Conservation (phyloP, 1,140 invertebrate species). For the Chrysopa pallens region DNA sequence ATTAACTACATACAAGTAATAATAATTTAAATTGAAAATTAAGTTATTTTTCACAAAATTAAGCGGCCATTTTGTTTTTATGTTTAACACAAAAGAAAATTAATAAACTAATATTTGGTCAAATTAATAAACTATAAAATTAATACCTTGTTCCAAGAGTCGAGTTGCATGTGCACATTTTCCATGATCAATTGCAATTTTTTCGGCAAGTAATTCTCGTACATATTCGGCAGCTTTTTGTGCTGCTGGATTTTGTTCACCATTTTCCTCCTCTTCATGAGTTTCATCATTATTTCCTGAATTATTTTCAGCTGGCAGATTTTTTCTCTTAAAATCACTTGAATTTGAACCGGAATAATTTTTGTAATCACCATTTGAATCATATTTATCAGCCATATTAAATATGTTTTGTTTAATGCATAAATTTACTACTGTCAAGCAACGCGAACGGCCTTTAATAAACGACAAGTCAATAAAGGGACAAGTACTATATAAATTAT, state of each 20-base stretch:
- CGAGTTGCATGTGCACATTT: constrained; percentile 49
- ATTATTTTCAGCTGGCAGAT: constrained; percentile 7
- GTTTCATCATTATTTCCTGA: constrained; percentile 5
- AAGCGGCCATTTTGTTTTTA: no score
- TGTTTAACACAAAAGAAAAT: no score
- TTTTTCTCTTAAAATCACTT: constrained; percentile 34
- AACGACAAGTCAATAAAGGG: no score
- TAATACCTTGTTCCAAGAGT: constrained; percentile 51
- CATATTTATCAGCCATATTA: constrained; percentile 14
- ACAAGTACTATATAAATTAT: no score
- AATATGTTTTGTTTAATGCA: background rate
- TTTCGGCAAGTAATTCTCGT: constrained; percentile 52
- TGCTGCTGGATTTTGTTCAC: constrained; percentile 21
- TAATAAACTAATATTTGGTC: no score
- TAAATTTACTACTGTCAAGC: background rate
- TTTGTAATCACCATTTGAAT: constrained; percentile 15
- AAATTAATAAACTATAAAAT: no score
- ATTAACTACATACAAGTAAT: no score
- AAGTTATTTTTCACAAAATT: no score
- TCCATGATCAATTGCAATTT: constrained; percentile 44
- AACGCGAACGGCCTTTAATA: background rate
- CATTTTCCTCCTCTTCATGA: constrained; percentile 29
- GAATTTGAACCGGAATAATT: constrained; percentile 8
- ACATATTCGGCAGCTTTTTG: constrained; percentile 60
- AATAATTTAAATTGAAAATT: no score